Evolutionary conservation across 2,888 invertebrate genomes (phyloP), one percentile per base, ranked within the genome.

Genomic region (Chaetogeoica ovagalla): DNA sequence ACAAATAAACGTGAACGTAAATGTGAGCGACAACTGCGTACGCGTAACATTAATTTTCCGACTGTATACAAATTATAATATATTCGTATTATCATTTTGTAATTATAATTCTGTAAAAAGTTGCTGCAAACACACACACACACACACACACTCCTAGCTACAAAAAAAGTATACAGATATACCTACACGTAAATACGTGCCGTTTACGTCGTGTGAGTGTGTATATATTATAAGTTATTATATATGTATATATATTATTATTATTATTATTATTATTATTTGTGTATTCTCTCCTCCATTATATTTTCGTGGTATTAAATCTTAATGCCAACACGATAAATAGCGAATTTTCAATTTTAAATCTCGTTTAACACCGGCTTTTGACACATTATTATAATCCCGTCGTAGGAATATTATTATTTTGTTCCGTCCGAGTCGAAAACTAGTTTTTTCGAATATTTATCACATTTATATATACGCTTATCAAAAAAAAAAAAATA

Each of bases 371-470:
- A 48, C 2, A 48, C 23, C 15, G 30, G 55, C 30, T 30, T 62
- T 63, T 63, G 19, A n/a, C n/a, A 70, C 37, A n/a, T n/a, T 73
- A n/a, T 17, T 2, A 30, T 30, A 30, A 30, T 30, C 1, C 62
- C 43, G 43, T 62, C 43, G 43, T 62, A 48, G 19, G 43, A 72
- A 30, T 30, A 30, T 4, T 30, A 4, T 30, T 43, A 43, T 72
- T 72, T 60, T 19, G 17, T 11, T 60, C 72, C 17, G 23, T 1
- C 4, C 17, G 15, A 63, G n/a, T 37, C 15, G 55, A 70, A 63
- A 73, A 73, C 73, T 52, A 62, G 73, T 73, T 73, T 73, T 73
- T 62, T 30, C 30, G 30, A 4, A 30, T 4, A 73, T 72, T 60
- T 30, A 72, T 72, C 60, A 70, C 57, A n/a, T 1, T 3, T 6